Evolutionary conservation across 2,113 vertebrate genomes (phyloP), one percentile per base, ranked within the genome.

Genomic region (Hippocampus abdominalis): DNA sequence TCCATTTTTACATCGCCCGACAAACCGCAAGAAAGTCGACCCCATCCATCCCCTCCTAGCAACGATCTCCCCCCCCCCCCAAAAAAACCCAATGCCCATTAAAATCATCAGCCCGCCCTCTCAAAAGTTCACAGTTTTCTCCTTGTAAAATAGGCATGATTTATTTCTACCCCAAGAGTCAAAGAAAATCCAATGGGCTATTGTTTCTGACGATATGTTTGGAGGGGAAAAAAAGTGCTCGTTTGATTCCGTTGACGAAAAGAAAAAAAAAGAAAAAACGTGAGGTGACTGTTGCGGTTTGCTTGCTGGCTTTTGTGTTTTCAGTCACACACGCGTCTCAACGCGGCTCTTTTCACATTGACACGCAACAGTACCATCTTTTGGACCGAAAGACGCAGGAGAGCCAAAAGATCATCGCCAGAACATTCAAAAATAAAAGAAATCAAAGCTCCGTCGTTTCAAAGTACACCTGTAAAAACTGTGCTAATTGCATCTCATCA

Each of bases 401-500:
- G 69, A 84, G 84, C 82, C 70, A 77, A 76, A 81, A 86, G 71
- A 61, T 76, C 65, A 36, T 63, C 75, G 76, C 51, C 76, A 77
- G 81, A 84, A 69, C 53, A 72, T 16, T 59, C 54, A 70, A 40
- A 27, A 18, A 63, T 64, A 78, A 75, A 71, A 12, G 71, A 84
- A 86, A 79, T 72, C 88, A 94, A 93, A 92, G 87, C 89, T 90
- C 81, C 92, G 91, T 89, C 87, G 86, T 90, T 82, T 87, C 71
- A 90, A 92, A 90, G 85, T 94, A 93, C 91, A 94, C 92, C 90
- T 86, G 87, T 93, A 93, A 94, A 90, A 93, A 92, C 92, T 94
- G 94, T 93, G 91, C 92, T 93, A 94, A 92, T 93, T 93, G 92
- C 92, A 91, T 67, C 87, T 92, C 93, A 93, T 87, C 91, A 94